phyloP scores from a whole-genome alignment of 2,888 invertebrate species.

The Rhamnusium bicolor region DNA sequence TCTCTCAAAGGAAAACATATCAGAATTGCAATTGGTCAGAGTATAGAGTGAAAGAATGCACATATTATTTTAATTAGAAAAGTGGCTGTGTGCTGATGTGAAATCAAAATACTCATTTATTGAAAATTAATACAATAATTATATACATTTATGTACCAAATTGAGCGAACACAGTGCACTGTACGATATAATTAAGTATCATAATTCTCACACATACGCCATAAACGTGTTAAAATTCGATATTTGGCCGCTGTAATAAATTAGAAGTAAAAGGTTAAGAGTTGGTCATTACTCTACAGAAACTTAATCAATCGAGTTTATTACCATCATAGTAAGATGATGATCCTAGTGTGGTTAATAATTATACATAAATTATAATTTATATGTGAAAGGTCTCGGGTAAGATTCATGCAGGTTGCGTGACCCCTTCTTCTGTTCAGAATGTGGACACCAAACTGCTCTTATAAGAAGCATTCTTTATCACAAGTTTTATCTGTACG shows the following conservation, averaged over 20 bases:
- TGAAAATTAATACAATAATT: slow-evolving; percentile 15
- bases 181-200: slow-evolving; percentile 43
- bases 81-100: background rate
- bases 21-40: no score
- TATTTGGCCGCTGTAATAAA: slow-evolving; percentile 25
- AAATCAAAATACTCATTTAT: background rate
- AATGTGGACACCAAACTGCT: slow-evolving; percentile 24
- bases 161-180: slow-evolving; percentile 3
- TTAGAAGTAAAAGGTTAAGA: slow-evolving; percentile 30
- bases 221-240: slow-evolving; percentile 43
- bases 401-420: slow-evolving; percentile 39
- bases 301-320: slow-evolving; percentile 37
- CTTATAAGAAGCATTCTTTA: slow-evolving; percentile 18
- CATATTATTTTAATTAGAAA: background rate
- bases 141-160: slow-evolving; percentile 16
- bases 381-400: slow-evolving; percentile 44
- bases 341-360: slow-evolving; percentile 49
- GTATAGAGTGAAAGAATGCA: background rate
- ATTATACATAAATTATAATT: slow-evolving; percentile 60
- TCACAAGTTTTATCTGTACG: background rate
- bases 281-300: slow-evolving; percentile 29
- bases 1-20: no score
- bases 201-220: slow-evolving; percentile 42
- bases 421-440: slow-evolving; percentile 32
- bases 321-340: slow-evolving; percentile 38